Evolutionary conservation across 2,113 vertebrate genomes (phyloP).

Genomic region (Ailuropoda melanoleuca): DNA sequence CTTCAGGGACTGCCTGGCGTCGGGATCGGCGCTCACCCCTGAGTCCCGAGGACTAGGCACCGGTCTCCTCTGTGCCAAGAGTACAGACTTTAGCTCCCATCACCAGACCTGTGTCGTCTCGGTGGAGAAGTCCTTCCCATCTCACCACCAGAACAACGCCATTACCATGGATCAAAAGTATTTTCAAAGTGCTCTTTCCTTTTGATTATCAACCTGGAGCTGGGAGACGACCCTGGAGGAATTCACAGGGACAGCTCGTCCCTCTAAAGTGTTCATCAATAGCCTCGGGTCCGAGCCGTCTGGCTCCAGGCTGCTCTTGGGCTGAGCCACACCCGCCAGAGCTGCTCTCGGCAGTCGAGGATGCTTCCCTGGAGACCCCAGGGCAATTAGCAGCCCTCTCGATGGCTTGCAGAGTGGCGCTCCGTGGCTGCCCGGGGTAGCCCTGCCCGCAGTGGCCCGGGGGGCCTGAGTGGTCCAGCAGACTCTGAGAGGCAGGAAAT

Average conservation of each 20-base stretch:
- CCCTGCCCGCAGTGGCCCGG: too few species aligned
- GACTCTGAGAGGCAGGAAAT: not conserved
- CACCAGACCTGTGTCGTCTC: not conserved
- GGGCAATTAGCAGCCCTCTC: not conserved
- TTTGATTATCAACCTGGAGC: not conserved
- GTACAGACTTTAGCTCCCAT: not conserved
- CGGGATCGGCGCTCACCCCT: not conserved
- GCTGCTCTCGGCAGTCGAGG: not conserved
- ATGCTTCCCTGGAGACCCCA: accelerated
- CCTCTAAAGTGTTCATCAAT: not conserved
- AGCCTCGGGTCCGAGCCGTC: not conserved
- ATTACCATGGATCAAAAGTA: not conserved
- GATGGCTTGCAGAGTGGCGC: not conserved
- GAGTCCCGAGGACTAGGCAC: not conserved
- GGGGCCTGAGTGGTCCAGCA: accelerated
- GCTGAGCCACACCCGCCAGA: not conserved
- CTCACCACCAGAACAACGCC: not conserved
- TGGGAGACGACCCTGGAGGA: not conserved
- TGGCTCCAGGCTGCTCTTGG: slow-evolving; percentile 14
- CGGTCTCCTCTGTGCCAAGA: not conserved
- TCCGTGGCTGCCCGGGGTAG: accelerated
- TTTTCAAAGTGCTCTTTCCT: slow-evolving; percentile 2
- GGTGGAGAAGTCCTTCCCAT: not conserved
- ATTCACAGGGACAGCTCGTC: accelerated
- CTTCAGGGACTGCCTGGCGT: not conserved